phyloP scores from a whole-genome alignment of 2,888 invertebrate genomes.

The Patella caerulea region DNA sequence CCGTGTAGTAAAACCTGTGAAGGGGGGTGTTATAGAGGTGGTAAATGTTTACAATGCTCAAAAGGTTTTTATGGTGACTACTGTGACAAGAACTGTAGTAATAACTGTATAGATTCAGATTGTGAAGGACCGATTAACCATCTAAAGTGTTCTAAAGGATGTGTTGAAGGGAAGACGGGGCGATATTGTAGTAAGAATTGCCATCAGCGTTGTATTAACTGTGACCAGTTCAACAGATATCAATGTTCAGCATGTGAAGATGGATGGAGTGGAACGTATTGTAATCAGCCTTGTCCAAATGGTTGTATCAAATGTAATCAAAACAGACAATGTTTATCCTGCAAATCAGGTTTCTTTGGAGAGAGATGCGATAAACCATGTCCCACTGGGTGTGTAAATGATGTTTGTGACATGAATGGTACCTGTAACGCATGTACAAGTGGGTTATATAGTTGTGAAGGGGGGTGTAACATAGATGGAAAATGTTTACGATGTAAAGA shows the following conservation, averaged over 20 bases:
- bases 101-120: slow-evolving; percentile 24
- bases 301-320: slow-evolving; percentile 26
- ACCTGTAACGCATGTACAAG: too few species aligned
- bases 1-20: not conserved
- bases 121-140: slow-evolving; percentile 17
- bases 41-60: slow-evolving; percentile 30
- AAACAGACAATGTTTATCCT: slow-evolving; percentile 32
- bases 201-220: slow-evolving; percentile 26
- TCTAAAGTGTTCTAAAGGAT: too few species aligned
- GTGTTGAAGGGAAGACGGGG: too few species aligned
- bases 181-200: slow-evolving; percentile 26
- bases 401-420: too few species aligned
- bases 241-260: too few species aligned
- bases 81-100: slow-evolving; percentile 24
- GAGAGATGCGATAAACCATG: slow-evolving; percentile 36
- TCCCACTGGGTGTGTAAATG: not conserved
- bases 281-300: not conserved
- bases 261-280: too few species aligned
- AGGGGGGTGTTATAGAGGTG: not conserved
- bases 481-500: not conserved
- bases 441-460: too few species aligned
- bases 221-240: too few species aligned
- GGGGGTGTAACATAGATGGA: too few species aligned
- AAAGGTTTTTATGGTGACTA: slow-evolving; percentile 28
- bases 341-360: slow-evolving; percentile 42